Conservation (phyloP, 2,888 invertebrate species). For the Hydrotaea cyrtoneurina region DNA sequence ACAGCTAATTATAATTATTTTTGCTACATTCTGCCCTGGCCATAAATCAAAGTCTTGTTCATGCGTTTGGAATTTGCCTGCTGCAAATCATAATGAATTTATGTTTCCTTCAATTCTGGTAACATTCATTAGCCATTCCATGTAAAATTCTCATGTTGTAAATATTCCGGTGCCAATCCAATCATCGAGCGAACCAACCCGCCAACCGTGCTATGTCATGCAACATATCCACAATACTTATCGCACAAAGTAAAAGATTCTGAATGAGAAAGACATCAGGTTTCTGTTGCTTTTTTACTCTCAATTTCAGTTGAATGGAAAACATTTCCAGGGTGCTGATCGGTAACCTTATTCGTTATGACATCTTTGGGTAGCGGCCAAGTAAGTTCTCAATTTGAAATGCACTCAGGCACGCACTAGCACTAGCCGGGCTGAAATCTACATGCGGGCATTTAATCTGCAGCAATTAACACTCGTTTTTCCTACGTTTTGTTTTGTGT, state of each 20-base stretch:
- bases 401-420: neutral
- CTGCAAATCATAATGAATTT: slow-evolving; percentile 21
- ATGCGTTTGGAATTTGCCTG: neutral
- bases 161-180: neutral
- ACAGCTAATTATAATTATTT: neutral
- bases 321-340: slow-evolving; percentile 51
- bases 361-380: slow-evolving; percentile 61
- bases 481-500: neutral
- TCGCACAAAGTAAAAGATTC: neutral
- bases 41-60: neutral
- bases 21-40: neutral
- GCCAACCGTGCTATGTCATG: neutral
- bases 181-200: neutral
- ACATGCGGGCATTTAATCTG: neutral
- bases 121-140: slow-evolving; percentile 10
- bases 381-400: neutral
- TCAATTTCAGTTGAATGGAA: slow-evolving; percentile 33
- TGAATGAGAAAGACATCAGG: neutral
- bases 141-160: neutral
- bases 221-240: neutral
- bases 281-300: slow-evolving; percentile 23
- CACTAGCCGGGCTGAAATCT: neutral
- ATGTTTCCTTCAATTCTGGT: slow-evolving; percentile 10
- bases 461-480: neutral
- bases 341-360: slow-evolving; percentile 51